phyloP scores from a whole-genome alignment of 2,888 invertebrate genomes.

The Ophraella communa region DNA sequence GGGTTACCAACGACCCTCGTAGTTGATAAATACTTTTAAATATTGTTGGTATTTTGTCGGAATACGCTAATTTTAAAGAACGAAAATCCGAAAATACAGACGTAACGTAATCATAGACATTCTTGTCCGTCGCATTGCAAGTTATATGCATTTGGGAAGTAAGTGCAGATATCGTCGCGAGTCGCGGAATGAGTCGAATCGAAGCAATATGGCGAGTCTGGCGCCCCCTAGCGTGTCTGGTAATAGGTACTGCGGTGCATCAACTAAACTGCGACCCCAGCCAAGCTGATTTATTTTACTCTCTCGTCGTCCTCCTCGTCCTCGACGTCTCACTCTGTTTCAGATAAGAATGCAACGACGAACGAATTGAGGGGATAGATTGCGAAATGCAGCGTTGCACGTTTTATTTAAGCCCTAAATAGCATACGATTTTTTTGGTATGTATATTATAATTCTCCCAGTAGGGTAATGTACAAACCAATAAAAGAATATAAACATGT shows the following conservation, averaged over 20 bases:
- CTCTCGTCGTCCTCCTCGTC: slow-evolving; percentile 17
- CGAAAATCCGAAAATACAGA: slow-evolving; percentile 4
- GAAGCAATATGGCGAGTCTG: slow-evolving; percentile 19
- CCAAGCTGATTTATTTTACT: slow-evolving; percentile 28
- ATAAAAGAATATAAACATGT: no score
- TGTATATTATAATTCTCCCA: background rate
- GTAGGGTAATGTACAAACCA: no score
- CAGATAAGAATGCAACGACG: slow-evolving; percentile 21
- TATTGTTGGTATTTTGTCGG: background rate
- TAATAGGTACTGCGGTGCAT: slow-evolving; percentile 27
- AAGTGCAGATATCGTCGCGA: slow-evolving; percentile 31
- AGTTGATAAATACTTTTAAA: background rate
- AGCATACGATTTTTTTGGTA: background rate
- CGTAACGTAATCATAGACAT: slow-evolving; percentile 13
- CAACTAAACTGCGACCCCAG: slow-evolving; percentile 24
- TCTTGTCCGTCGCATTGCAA: slow-evolving; percentile 24
- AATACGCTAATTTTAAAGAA: slow-evolving; percentile 10
- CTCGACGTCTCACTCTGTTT: slow-evolving; percentile 9
- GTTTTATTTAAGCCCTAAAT: background rate
- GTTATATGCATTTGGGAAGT: slow-evolving; percentile 33
- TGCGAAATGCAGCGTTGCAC: slow-evolving; percentile 15
- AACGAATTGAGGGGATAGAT: slow-evolving; percentile 14
- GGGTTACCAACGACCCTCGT: background rate
- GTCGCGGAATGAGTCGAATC: slow-evolving; percentile 21
- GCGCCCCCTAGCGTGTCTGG: slow-evolving; percentile 41